Conservation (phyloP, 92 coral and sea anemone species). For the Phenganax subtilis region DNA sequence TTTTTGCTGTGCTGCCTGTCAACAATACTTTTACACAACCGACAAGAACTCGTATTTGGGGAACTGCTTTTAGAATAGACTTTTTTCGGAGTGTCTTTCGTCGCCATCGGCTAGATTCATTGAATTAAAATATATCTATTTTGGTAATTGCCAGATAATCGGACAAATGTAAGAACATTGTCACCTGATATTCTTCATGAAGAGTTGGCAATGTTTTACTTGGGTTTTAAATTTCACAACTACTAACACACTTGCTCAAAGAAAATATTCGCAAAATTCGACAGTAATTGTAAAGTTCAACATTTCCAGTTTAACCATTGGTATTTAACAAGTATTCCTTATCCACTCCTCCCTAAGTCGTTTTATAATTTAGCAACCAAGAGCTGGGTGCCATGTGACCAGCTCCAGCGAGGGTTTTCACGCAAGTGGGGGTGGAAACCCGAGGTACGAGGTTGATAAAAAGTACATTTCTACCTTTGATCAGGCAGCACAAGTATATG, state of each 20-base stretch:
- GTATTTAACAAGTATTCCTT: background rate
- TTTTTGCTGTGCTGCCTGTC: background rate
- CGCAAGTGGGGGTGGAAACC: background rate
- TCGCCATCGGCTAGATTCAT: background rate
- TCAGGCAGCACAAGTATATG: background rate
- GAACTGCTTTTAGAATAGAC: background rate
- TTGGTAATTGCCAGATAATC: background rate
- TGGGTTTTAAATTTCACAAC: too few relatives aligned
- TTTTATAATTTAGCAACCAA: background rate
- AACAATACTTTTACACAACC: slow-evolving; percentile 1
- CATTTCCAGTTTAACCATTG: background rate
- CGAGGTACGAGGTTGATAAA: too few relatives aligned
- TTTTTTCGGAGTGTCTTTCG: background rate
- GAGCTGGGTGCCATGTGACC: background rate
- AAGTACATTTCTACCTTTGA: background rate
- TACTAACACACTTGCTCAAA: too few relatives aligned
- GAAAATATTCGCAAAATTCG: background rate
- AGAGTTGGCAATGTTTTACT: too few relatives aligned
- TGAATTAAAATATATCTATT: too few relatives aligned
- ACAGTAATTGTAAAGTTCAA: background rate
- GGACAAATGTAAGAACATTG: background rate
- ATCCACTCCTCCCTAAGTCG: background rate
- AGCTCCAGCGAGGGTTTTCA: background rate
- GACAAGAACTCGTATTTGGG: background rate
- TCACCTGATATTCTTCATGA: too few relatives aligned